Conservation (phyloP, 2,113 vertebrate genomes). For the Notothenia coriiceps region DNA sequence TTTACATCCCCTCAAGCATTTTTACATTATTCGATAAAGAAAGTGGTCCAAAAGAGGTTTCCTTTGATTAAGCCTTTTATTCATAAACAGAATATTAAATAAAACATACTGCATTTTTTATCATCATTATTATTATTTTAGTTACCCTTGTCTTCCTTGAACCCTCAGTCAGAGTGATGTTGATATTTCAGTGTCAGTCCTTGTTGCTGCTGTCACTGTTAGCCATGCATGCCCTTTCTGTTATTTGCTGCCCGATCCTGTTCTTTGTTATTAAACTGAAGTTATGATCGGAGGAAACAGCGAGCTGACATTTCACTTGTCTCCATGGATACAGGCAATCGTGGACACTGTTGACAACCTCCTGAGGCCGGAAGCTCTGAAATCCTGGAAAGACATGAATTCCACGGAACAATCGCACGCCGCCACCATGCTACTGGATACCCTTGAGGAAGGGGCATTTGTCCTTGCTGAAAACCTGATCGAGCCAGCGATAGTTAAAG, state of each 20-base stretch:
- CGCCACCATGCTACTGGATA: constrained; percentile 97
- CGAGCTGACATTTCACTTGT: constrained; percentile 77
- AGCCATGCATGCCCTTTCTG: constrained; percentile 66
- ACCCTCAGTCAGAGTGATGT: constrained; percentile 40
- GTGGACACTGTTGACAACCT: constrained; percentile 99
- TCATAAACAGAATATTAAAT: constrained; percentile 44
- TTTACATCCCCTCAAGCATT: constrained; percentile 67
- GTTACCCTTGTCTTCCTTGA: constrained; percentile 30
- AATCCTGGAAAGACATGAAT: constrained; percentile 99
- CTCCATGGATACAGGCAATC: constrained; percentile 92
- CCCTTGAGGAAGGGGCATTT: constrained; percentile 97
- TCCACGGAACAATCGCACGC: constrained; percentile 96
- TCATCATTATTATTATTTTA: constrained; percentile 67
- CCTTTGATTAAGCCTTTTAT: constrained; percentile 30
- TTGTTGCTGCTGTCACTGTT: constrained; percentile 58
- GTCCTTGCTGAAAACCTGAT: constrained; percentile 97
- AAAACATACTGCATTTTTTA: constrained; percentile 49
- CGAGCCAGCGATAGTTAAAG: constrained; percentile 96
- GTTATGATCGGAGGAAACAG: constrained; percentile 53
- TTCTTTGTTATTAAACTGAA: constrained; percentile 59
- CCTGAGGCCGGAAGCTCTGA: constrained; percentile 94
- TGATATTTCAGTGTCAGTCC: constrained; percentile 46
- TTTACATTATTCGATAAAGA: constrained; percentile 61
- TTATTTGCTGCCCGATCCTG: constrained; percentile 61
- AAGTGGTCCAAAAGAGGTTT: constrained; percentile 24